Evolutionary conservation across 2,888 invertebrate genomes (phyloP), one percentile per base, ranked within the genome.

Genomic region (Hirtodrosophila trivittata): DNA sequence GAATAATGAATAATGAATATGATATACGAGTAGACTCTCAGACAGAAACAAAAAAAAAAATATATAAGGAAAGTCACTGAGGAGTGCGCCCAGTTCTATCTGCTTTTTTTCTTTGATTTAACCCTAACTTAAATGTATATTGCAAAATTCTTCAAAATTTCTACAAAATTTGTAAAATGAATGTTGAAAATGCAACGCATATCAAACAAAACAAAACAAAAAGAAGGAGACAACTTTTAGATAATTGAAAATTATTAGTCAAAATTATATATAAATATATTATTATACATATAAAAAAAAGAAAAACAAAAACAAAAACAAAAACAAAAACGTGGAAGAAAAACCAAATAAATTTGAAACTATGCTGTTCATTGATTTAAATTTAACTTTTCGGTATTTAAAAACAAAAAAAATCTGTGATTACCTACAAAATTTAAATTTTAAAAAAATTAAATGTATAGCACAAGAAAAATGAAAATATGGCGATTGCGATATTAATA

Each of bases 381-480:
- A 74, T 87, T 78, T 51, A 72, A 74, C 76, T 89, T 89, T 90
- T 88, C 86, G 86, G 86, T 86, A 88, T 87, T 88, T 87, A 80
- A 86, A 81, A 86, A 82, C 75, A 84, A 87, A 89, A 84, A 87
- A 89, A 90, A 90, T 89, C 89, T 89, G 90, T 90, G 90, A 90
- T 90, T 90, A 87, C 86, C 88, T 87, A 86, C 88, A 89, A 89
- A 90, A 86, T 87, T 88, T 83, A 86, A 88, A 87, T 77, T 85
- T 87, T 83, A 73, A 82, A 50, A 66, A 69, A 67, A 75, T 75
- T 67, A 71, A 86, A 72, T 77, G 66, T 87, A 72, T 84, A 86
- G 80, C 72, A 66, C 73, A 67, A 75, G 43, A 42, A 52, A 55
- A 50, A 13, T 28, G 46, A 30, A 28, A 49, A 28, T 28, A 50